Base-by-base conservation (phyloP, 2,888 invertebrate species). In the Unio delphinus region DNA sequence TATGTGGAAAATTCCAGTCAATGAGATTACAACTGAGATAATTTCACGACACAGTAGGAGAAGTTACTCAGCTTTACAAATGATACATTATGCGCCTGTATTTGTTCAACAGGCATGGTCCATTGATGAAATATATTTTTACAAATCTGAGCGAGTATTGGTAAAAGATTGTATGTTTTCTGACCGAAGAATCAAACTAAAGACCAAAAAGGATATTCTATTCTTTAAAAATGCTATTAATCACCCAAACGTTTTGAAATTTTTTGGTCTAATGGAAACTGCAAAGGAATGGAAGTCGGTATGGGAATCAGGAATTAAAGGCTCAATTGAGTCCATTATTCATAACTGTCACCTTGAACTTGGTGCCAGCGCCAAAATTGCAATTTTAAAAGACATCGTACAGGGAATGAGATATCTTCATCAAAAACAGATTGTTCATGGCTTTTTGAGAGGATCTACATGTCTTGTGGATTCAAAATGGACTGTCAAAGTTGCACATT, bases 381-480 rank as follows among this genome's bases (percentile, higher is more conserved):
- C 86, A 0, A 67, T 89, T 54, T 74, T 85, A 5, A 64, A 79
- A 8, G 87, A 88, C 67, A 76, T 88, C 3, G 78, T 79, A 0
- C 67, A 67, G 4, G 87, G 88, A 1, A 82, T 89, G 84, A 68
- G 68, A 17, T 89, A 81, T 73, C 78, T 89, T 15, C 89, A 89
- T 68, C 69, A 75, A 23, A 76, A 84, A 61, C 80, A 78, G 34
- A 68, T 89, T 26, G 72, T 86, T 1, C 89, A 89, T 72, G 89
- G 89, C n/a, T 68, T 75, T 60, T 78, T 89, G 61, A 77, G 68
- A 26, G 81, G 86, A 0, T 69, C 77, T 18, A 76, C 74, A 66
- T 88, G 89, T 67, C 68, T 86, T 26, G 78, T 89, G 20, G 89
- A 89, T 74, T 62, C 63, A 4, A 74, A 83, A 11, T 89, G 89